Evolutionary conservation across 2,888 invertebrate species (phyloP).

Genomic region (Drosophila gaucha): DNA sequence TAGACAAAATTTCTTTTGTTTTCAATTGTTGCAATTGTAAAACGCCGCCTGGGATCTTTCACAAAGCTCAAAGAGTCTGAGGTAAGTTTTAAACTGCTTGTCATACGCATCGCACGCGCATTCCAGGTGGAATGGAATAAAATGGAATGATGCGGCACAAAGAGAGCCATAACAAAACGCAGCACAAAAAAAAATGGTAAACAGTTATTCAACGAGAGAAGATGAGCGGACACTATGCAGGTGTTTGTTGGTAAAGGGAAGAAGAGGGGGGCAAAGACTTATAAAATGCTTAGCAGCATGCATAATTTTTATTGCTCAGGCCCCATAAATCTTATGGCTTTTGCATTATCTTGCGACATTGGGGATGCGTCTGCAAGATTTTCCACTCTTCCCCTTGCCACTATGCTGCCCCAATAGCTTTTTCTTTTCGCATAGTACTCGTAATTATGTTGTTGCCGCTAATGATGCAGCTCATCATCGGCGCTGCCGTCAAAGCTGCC

Average conservation of each 20-base stretch:
- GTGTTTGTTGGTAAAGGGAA: neutral
- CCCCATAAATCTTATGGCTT: constrained; percentile 63
- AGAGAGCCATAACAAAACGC: constrained; percentile 8
- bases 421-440: constrained; percentile 63
- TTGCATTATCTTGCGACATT: constrained; percentile 52
- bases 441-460: constrained; percentile 71
- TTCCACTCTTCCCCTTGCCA: neutral
- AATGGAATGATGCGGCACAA: constrained; percentile 40
- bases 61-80: constrained; percentile 46
- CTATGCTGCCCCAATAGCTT: constrained; percentile 14
- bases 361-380: constrained; percentile 47
- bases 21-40: constrained; percentile 37
- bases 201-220: constrained; percentile 55
- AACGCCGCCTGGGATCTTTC: constrained; percentile 37
- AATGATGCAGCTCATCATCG: constrained; percentile 65
- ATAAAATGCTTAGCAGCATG: constrained; percentile 60
- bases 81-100: constrained; percentile 36
- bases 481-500: constrained; percentile 45
- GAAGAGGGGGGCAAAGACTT: neutral
- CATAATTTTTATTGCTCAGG: constrained; percentile 67
- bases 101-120: constrained; percentile 53
- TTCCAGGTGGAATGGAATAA: constrained; percentile 12
- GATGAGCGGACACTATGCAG: constrained; percentile 7
- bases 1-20: constrained; percentile 42
- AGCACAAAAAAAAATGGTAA: neutral